A percentile compares a stretch with the other conserved stretches of the same genome.
Conservation (phyloP, 2,113 vertebrate species). For the Oncorhynchus tshawytscha region DNA sequence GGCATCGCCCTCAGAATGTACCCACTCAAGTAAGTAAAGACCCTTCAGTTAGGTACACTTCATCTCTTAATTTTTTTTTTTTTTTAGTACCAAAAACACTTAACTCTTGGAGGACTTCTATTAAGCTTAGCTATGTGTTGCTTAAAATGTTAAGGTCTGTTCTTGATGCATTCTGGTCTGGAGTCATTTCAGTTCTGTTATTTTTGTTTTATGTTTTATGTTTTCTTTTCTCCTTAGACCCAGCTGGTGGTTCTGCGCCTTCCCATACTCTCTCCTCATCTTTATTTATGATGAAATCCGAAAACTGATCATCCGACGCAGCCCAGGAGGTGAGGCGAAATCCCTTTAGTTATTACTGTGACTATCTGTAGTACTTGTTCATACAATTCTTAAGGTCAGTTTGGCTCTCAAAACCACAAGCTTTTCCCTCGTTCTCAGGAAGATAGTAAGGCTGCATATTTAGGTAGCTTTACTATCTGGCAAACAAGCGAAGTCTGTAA, state of each 20-base stretch:
- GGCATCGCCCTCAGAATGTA: slow-evolving; percentile 81
- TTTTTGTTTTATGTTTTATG: slow-evolving; percentile 35
- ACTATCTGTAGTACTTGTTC: not conserved
- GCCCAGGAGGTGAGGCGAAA: slow-evolving; percentile 76
- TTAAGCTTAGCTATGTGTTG: too few species aligned
- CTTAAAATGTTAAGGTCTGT: not conserved
- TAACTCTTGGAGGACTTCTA: too few species aligned
- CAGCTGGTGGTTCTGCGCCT: slow-evolving; percentile 84
- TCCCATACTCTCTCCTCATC: slow-evolving; percentile 81
- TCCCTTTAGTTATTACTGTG: not conserved
- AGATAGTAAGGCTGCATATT: not conserved
- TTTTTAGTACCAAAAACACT: not conserved
- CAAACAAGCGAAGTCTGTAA: not conserved
- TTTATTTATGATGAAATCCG: slow-evolving; percentile 84
- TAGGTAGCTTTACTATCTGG: not conserved
- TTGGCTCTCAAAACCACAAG: not conserved
- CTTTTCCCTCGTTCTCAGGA: not conserved
- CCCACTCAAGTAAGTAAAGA: slow-evolving; percentile 75
- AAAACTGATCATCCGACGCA: slow-evolving; percentile 80
- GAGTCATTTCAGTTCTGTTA: not conserved
- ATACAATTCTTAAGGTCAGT: not conserved
- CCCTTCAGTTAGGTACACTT: too few species aligned
- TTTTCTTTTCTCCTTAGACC: slow-evolving; percentile 55
- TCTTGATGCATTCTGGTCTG: not conserved
- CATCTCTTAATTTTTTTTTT: not conserved